Conservation (phyloP, 2,888 invertebrate species). For the Germaria angustata region DNA sequence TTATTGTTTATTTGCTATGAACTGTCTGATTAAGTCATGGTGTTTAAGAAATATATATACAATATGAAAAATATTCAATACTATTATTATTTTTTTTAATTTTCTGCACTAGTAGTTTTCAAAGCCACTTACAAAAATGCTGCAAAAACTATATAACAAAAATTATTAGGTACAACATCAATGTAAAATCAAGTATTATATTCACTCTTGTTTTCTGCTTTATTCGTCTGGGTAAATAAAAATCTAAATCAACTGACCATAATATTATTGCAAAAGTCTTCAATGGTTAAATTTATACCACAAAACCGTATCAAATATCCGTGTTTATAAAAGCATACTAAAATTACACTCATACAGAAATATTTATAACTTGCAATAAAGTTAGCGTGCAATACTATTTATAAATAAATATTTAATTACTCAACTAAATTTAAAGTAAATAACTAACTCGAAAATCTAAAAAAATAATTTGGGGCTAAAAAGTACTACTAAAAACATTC, state of each 20-base stretch:
- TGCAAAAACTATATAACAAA: slow-evolving; percentile 5
- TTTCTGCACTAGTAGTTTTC: slow-evolving; percentile 62
- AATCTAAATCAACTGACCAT: slow-evolving; percentile 60
- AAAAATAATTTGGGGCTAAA: neutral
- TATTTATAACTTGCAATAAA: neutral
- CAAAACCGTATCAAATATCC: slow-evolving; percentile 63
- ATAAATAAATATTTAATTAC: slow-evolving; percentile 45
- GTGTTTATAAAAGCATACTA: slow-evolving; percentile 32
- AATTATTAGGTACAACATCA: neutral
- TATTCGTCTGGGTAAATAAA: neutral
- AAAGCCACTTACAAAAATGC: slow-evolving; percentile 57
- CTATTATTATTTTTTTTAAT: slow-evolving; percentile 40
- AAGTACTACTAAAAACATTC: neutral
- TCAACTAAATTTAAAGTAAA: slow-evolving; percentile 32
- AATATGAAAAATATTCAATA: neutral
- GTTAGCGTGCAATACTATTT: slow-evolving; percentile 44
- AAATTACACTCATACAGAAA: neutral
- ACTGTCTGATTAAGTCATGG: slow-evolving; percentile 36
- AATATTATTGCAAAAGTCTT: slow-evolving; percentile 60
- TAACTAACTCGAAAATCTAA: neutral
- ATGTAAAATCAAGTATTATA: slow-evolving; percentile 29
- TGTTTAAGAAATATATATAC: slow-evolving; percentile 9
- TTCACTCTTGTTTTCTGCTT: neutral
- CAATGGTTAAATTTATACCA: slow-evolving; percentile 18
- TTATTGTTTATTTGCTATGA: slow-evolving; percentile 25